These are phyloP conservation scores for Kryptopterus vitreolus DNA, from an alignment of 2,797 vertebrate species.

Conservation along the genomic window DNA sequence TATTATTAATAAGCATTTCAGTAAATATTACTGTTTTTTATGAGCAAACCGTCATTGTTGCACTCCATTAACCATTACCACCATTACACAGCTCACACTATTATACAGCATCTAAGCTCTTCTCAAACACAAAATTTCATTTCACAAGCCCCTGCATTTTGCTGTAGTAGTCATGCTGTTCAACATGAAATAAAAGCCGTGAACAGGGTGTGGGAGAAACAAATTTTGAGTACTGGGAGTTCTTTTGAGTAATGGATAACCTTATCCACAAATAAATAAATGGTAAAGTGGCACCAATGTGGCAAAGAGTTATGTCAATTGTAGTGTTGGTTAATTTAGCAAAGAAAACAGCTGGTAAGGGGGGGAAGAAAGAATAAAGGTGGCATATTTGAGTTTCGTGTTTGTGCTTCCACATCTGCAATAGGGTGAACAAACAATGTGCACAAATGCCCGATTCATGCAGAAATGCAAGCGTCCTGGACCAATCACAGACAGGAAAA, in stretches of 20 bases:
- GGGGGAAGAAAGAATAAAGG: neutral
- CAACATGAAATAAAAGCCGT: neutral
- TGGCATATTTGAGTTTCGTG: neutral
- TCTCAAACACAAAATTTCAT: neutral
- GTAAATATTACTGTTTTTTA: neutral
- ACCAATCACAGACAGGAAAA: neutral
- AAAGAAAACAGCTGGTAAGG: neutral
- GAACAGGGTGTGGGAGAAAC: neutral
- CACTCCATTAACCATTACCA: neutral
- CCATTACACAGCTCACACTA: neutral
- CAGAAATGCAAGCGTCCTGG: neutral
- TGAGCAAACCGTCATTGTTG: neutral
- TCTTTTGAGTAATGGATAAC: neutral
- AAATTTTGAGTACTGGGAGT: neutral
- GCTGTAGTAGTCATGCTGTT: neutral
- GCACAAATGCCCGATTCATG: neutral
- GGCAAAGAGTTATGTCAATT: neutral
- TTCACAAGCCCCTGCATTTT: neutral
- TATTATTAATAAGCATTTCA: neutral
- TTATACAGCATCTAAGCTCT: neutral
- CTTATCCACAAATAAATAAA: neutral
- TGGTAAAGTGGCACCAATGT: neutral
- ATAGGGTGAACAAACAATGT: neutral
- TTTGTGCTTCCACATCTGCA: slow-evolving; percentile 6
- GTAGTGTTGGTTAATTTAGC: neutral